Percentiles rank a stretch among this genome's conserved stretches.
These are phyloP conservation scores for Hyposoter dolosus DNA, from an alignment of 2,888 invertebrate species.

Conservation along the genomic window DNA sequence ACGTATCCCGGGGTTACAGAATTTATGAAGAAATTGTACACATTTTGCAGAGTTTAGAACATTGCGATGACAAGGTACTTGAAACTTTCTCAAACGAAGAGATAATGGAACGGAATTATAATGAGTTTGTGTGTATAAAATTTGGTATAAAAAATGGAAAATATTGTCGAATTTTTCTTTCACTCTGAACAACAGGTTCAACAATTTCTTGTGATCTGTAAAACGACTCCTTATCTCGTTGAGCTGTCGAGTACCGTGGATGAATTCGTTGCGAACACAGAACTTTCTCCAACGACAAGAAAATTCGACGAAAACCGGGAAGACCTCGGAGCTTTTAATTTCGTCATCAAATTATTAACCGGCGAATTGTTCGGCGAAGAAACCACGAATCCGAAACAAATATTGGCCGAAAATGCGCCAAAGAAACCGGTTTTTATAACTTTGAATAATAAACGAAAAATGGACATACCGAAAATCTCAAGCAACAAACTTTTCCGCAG, in stretches of 20 bases:
- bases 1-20: constrained; percentile 71
- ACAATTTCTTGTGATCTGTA: constrained; percentile 75
- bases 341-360: constrained; percentile 75
- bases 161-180: constrained; percentile 16
- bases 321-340: constrained; percentile 71
- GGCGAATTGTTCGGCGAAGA: constrained; percentile 78
- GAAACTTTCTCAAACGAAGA: not conserved
- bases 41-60: constrained; percentile 73
- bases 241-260: constrained; percentile 74
- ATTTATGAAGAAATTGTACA: constrained; percentile 74
- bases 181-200: constrained; percentile 73
- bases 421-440: constrained; percentile 79
- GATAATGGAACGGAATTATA: not conserved
- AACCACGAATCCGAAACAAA: constrained; percentile 70
- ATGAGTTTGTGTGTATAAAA: not conserved
- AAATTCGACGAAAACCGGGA: constrained; percentile 36
- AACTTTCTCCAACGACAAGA: constrained; percentile 69
- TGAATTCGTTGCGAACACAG: constrained; percentile 70
- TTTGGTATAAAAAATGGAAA: not conserved
- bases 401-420: constrained; percentile 73
- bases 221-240: constrained; percentile 73
- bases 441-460: constrained; percentile 74
- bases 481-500: constrained; percentile 49
- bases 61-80: constrained; percentile 76
- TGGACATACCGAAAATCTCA: constrained; percentile 44